Evolutionary conservation across 1,140 invertebrate genomes (phyloP).

Genomic region (Drosophila funebris): DNA sequence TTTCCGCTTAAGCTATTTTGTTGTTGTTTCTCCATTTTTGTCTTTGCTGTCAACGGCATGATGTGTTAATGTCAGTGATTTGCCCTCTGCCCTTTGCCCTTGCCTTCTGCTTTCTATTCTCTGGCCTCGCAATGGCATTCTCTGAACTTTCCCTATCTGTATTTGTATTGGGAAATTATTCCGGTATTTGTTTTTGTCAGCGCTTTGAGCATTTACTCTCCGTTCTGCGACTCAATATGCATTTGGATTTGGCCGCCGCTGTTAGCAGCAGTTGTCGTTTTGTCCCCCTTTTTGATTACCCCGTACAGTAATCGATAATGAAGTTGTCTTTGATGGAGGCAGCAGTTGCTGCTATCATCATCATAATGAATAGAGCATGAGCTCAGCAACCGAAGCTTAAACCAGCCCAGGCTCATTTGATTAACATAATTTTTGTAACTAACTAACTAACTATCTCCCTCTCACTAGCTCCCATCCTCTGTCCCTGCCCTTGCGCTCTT

Average conservation of each 20-base stretch:
- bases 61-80: conserved; percentile 75
- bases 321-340: conserved; percentile 45
- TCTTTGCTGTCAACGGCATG: conserved; percentile 69
- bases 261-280: conserved; percentile 39
- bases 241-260: conserved; percentile 50
- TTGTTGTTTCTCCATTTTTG: conserved; percentile 27
- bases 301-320: conserved; percentile 68
- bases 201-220: conserved; percentile 23
- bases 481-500: neutral
- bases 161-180: conserved; percentile 75
- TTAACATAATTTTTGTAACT: conserved; percentile 55
- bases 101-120: neutral
- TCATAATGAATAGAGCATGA: conserved; percentile 55
- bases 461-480: neutral
- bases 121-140: neutral
- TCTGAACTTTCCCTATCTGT: conserved; percentile 29
- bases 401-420: conserved; percentile 34
- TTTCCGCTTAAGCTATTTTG: conserved; percentile 49
- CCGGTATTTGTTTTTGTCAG: conserved; percentile 76
- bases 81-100: conserved; percentile 31
- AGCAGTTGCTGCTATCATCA: conserved; percentile 46
- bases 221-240: conserved; percentile 67
- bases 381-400: too few relatives aligned
- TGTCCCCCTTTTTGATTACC: neutral
- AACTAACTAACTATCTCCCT: conserved; percentile 23